Base-by-base conservation (phyloP, 2,797 vertebrate genomes). In the Myripristis murdjan region DNA sequence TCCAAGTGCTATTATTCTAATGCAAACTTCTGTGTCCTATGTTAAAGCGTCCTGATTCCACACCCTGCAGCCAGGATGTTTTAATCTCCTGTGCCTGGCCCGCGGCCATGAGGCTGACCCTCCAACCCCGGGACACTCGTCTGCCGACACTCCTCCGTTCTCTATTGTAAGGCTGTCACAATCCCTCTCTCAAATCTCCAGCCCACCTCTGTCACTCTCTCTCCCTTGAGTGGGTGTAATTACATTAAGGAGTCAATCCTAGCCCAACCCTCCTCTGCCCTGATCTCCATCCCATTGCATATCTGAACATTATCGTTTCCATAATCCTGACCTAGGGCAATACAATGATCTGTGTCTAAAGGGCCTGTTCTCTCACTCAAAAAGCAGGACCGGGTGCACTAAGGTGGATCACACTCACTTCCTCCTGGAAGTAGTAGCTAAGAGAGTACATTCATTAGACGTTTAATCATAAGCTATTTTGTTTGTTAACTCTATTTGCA, bases 201-300 rank as follows among this genome's bases (percentile, higher is more conserved):
- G 56, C 82, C 75, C 84, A 78, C 74, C 81, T 84, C 82, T 84
- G 81, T 83, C 85, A 91, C 82, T 77, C 57, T 73, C 60, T 80
- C 75, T 90, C 88, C 89, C 90, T 66, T 70, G 88, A 90, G 88
- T 90, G 84, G 83, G 86, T 91, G 85, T 96, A 95, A 96, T 95
- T 95, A 93, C 87, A 94, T 96, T 96, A 95, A 89, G 90, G 90
- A 92, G 91, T 93, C 90, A 91, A 90, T 89, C 73, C 65, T 1
- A 48, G 82, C 79, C 86, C 87, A 87, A 86, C 86, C 88, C 77
- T 73, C 66, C 79, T 79, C 63, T 88, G 81, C 83, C 72, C 88
- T 86, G 88, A 90, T 89, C 84, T 93, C 89, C 93, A 93, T 90
- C 93, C 75, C 48, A 76, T 82, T 71, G 86, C 87, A 89, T 94